These are phyloP conservation scores for Scaptodrosophila latifasciaeformis DNA, from an alignment of 2,888 invertebrate genomes.

Conservation along the genomic window DNA sequence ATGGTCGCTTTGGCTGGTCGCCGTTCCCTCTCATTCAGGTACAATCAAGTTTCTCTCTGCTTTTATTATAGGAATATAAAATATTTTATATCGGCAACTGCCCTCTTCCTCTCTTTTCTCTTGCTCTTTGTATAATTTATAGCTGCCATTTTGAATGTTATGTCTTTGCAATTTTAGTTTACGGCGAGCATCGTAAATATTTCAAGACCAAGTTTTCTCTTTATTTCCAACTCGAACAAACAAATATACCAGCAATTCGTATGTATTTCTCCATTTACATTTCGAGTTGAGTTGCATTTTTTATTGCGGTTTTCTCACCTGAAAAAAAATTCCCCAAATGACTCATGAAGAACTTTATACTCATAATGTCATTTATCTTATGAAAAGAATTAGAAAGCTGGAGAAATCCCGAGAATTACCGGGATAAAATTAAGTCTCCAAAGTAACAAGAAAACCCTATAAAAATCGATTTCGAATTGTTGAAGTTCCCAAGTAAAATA, in stretches of 20 bases:
- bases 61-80: conserved; percentile 52
- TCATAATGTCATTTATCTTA: too few species aligned
- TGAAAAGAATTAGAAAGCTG: too few species aligned
- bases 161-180: conserved; percentile 53
- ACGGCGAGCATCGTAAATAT: conserved; percentile 49
- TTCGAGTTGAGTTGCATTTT: too few species aligned
- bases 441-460: too few species aligned
- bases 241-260: not conserved
- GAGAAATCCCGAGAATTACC: too few species aligned
- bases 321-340: too few species aligned
- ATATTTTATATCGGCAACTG: conserved; percentile 53
- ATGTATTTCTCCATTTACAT: too few species aligned
- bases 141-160: conserved; percentile 45
- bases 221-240: conserved; percentile 12
- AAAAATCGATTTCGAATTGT: too few species aligned
- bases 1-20: not conserved
- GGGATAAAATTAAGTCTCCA: too few species aligned
- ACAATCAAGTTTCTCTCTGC: conserved; percentile 60
- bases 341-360: too few species aligned
- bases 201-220: conserved; percentile 42
- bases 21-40: conserved; percentile 28
- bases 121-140: conserved; percentile 39
- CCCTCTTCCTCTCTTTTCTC: conserved; percentile 9
- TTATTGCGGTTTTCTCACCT: too few species aligned
- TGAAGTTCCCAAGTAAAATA: too few species aligned